Base-by-base conservation (phyloP, 2,113 vertebrate species). In the Mesocricetus auratus region DNA sequence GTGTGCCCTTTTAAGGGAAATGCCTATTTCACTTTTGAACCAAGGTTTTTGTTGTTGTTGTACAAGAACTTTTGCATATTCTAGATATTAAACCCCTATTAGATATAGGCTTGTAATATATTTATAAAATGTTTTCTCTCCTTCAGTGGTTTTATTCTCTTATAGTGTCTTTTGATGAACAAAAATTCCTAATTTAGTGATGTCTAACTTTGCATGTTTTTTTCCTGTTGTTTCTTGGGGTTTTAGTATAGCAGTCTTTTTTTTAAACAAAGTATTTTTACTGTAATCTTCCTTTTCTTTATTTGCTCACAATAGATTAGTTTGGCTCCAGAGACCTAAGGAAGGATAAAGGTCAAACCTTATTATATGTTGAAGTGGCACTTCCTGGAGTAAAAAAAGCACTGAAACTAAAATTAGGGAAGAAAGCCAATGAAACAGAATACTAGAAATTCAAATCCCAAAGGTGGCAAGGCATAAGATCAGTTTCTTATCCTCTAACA, bases 311-410 rank as follows among this genome's bases (percentile, higher is more conserved):
- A 93, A 95, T 95, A 93, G 91, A 82, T 89, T 89, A 73, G 91
- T 77, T 93, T 95, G 78, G 86, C 78, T 95, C 86, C 69, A 71
- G 33, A 89, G 47, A 89, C 50, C 39, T 89, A 89, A 95, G 94
- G 94, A 95, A 95, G 91, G 94, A 77, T 95, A 93, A 95, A 88
- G 85, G 71, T 93, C 91, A 93, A 56, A 36, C 39, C 47, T 42
- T 92, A 93, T 93, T 95, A 36, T 69, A 85, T 85, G 47, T 89
- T 90, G 86, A 71, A 93, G 78, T 93, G 86, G 73, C 78, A 90
- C 78, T 85, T 95, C 86, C 94, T 90, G 69, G 33, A 89, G 60
- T 81, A 60, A 60, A 13, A 75, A 89, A 85, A 89, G 58, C 60
- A 36, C 47, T 77, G 33, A 50, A 77, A 77, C 68, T 93, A 90